phyloP scores from a whole-genome alignment of 1,140 invertebrate genomes.

The Scylla paramamosain region DNA sequence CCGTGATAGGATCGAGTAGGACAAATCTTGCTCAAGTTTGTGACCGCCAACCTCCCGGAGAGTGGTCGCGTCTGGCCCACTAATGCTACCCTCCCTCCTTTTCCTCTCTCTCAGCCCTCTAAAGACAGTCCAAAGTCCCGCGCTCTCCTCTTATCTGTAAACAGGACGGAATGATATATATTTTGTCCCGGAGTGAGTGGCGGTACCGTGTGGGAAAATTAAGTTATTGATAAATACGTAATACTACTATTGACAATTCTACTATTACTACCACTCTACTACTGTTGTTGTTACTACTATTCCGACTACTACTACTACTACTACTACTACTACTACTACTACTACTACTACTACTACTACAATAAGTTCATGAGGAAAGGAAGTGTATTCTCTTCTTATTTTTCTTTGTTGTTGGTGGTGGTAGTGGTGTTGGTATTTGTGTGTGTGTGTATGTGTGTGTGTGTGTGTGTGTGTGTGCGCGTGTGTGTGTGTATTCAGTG shows the following conservation, averaged over 20 bases:
- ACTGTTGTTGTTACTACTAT: background rate
- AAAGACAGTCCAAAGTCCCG: background rate
- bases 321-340: background rate
- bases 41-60: too few species aligned
- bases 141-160: background rate
- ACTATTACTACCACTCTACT: background rate
- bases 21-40: too few species aligned
- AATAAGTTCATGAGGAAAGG: background rate
- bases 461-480: background rate
- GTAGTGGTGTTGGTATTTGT: background rate
- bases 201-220: background rate
- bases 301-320: background rate
- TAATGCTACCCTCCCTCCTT: background rate
- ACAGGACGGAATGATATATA: background rate
- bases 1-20: too few species aligned
- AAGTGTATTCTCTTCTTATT: background rate
- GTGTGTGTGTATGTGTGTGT: slow-evolving; percentile 10
- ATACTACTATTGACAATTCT: background rate
- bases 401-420: background rate
- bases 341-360: background rate
- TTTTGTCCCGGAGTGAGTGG: background rate
- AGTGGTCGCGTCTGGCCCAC: background rate
- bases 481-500: background rate
- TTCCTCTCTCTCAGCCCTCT: background rate
- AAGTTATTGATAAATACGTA: background rate